Evolutionary conservation across 2,888 invertebrate species (phyloP).

Genomic region (Buathra laborator): DNA sequence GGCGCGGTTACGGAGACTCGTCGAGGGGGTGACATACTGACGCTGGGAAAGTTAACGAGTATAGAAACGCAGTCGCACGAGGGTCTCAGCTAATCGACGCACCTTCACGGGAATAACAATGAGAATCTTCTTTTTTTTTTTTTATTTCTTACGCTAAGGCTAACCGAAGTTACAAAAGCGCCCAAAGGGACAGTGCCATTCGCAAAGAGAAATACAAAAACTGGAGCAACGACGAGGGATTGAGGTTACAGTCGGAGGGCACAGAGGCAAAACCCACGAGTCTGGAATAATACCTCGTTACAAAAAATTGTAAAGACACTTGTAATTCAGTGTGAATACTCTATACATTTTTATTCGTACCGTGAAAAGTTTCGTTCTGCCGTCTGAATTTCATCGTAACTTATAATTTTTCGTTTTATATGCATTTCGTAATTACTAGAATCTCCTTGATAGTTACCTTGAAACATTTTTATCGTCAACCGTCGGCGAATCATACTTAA

Average conservation of each 20-base stretch:
- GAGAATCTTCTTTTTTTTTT: conserved; percentile 40
- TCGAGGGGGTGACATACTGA: conserved; percentile 39
- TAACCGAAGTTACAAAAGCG: conserved; percentile 27
- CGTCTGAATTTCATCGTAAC: neutral
- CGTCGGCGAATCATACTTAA: neutral
- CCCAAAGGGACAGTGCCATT: conserved; percentile 6
- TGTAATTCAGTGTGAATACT: neutral
- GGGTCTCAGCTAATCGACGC: conserved; percentile 66
- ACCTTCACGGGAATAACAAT: conserved; percentile 62
- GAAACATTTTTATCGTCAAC: neutral
- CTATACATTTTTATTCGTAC: neutral
- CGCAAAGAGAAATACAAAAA: conserved; percentile 36
- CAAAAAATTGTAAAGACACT: conserved; percentile 8
- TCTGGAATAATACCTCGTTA: conserved; percentile 36
- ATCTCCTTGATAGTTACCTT: neutral
- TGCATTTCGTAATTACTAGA: neutral
- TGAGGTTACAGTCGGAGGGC: conserved; percentile 40
- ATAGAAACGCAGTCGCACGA: conserved; percentile 50
- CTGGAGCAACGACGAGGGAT: conserved; percentile 38
- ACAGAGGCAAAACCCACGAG: conserved; percentile 13
- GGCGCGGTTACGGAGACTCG: conserved; percentile 28
- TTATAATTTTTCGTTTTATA: conserved; percentile 8
- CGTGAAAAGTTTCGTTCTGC: neutral
- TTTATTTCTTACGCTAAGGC: conserved; percentile 33
- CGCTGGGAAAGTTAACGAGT: conserved; percentile 33